Percentiles rank a stretch among this genome's conserved stretches.
phyloP scores from a whole-genome alignment of 2,113 vertebrate species.

The Pseudorasbora parva region DNA sequence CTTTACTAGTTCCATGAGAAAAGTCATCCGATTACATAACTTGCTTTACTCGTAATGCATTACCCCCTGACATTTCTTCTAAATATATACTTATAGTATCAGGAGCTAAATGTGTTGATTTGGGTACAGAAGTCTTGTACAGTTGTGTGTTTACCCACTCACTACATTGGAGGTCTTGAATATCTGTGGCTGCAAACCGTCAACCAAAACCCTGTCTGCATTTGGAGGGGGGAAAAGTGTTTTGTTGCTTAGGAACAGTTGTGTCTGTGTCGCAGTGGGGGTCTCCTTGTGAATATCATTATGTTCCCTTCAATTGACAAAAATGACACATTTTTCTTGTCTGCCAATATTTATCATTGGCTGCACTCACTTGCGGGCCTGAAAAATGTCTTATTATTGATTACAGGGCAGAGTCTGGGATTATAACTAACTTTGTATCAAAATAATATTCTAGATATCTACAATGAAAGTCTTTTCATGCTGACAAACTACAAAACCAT shows the following conservation, averaged over 20 bases:
- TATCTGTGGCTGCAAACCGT: constrained; percentile 33
- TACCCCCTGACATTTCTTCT: too few relatives aligned
- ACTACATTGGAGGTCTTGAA: not conserved
- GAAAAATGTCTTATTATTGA: constrained; percentile 68
- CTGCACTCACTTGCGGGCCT: constrained; percentile 57
- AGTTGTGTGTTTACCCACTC: not conserved
- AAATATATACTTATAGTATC: not conserved
- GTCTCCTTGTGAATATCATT: constrained; percentile 77
- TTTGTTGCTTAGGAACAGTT: constrained; percentile 81
- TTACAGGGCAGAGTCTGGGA: constrained; percentile 61
- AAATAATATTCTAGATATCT: constrained; percentile 48
- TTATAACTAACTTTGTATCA: constrained; percentile 47
- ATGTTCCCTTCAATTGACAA: constrained; percentile 68
- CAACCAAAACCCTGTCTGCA: constrained; percentile 52
- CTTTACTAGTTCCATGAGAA: too few relatives aligned
- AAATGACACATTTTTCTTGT: constrained; percentile 67
- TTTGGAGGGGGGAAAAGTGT: constrained; percentile 64
- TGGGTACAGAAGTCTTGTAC: not conserved
- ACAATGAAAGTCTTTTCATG: constrained; percentile 1
- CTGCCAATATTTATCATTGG: constrained; percentile 75
- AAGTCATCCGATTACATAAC: too few relatives aligned
- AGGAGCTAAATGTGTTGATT: not conserved
- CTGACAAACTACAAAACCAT: constrained; percentile 7
- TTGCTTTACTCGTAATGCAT: too few relatives aligned
- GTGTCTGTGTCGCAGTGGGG: constrained; percentile 69